Conservation (phyloP, 2,113 vertebrate genomes). For the Prunella fulvescens region DNA sequence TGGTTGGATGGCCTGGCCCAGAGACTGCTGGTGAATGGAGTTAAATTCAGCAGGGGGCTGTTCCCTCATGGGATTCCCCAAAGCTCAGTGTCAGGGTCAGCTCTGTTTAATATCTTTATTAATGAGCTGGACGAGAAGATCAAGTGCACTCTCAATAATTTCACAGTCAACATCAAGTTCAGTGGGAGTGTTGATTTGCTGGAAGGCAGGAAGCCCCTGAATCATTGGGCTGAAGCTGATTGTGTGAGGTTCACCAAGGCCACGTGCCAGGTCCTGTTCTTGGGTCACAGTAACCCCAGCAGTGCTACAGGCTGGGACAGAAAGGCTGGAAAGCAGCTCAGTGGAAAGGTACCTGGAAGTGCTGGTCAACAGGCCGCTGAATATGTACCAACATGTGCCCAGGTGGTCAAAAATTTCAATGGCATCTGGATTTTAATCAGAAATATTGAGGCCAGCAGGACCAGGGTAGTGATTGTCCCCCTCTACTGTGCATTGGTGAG, state of each 20-base stretch:
- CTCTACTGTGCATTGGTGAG: accelerated
- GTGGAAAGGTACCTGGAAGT: not conserved
- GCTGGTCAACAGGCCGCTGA: not conserved
- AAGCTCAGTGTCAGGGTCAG: not conserved
- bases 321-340: not conserved
- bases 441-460: not conserved
- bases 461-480: not conserved
- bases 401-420: not conserved
- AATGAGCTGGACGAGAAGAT: not conserved
- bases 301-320: not conserved
- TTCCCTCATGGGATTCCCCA: not conserved
- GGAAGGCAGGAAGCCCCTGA: not conserved
- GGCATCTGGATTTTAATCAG: not conserved
- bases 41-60: accelerated
- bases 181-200: not conserved
- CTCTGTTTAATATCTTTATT: not conserved
- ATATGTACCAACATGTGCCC: not conserved
- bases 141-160: not conserved
- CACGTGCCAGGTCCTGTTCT: not conserved
- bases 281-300: not conserved
- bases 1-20: not conserved
- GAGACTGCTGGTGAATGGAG: not conserved
- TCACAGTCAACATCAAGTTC: accelerated
- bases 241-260: not conserved
- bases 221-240: accelerated